Base-by-base conservation (phyloP, 30 jellyfish, hydroid and myxozoan genomes). In the Cassiopea xamachana region DNA sequence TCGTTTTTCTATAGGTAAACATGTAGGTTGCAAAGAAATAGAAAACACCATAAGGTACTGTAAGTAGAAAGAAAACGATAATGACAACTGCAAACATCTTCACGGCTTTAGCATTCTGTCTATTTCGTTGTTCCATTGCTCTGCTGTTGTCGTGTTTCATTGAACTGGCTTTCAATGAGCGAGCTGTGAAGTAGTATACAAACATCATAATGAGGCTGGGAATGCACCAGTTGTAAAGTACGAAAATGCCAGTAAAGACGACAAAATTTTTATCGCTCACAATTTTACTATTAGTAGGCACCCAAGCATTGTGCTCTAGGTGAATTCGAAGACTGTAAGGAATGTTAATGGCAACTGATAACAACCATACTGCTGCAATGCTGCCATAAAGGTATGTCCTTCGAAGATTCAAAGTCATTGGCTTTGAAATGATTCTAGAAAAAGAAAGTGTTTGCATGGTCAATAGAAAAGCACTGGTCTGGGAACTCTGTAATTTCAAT, bases 11-110 rank as follows among this genome's bases (percentile, higher is more conserved):
- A 55, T 55, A 55, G 10, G 12, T 10, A 55, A 3, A 6, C 64
- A 55, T 10, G 64, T 55, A 55, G 64, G 10, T 3, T 55, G 64
- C 7, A 10, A 47, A 46, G 80, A 60, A 61, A 69, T 58, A 7
- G 77, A 69, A 67, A 7, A 73, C 19, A 18, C 76, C 72, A 59
- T 48, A 83, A 3, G 92, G 92, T 46, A 73, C 69, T 44, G 92
- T 83, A 4, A 83, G 92, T 1, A 73, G 43, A 47, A 50, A 19
- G 84, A 83, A 83, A 12, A 83, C 46, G 77, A 55, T 58, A 77
- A 83, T 14, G 77, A 83, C 71, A 12, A 83, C 69, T 1, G 46
- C 64, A 58, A 83, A 83, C 92, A 83, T 83, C 61, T 71, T 83
- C 45, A 83, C 82, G 50, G 69, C 69, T 45, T 68, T 69, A 1